A percentile compares a stretch with the other conserved stretches of the same genome.
These are phyloP conservation scores for Porites lutea DNA, from an alignment of 64 coral and sea anemone genomes.

Conservation along the genomic window DNA sequence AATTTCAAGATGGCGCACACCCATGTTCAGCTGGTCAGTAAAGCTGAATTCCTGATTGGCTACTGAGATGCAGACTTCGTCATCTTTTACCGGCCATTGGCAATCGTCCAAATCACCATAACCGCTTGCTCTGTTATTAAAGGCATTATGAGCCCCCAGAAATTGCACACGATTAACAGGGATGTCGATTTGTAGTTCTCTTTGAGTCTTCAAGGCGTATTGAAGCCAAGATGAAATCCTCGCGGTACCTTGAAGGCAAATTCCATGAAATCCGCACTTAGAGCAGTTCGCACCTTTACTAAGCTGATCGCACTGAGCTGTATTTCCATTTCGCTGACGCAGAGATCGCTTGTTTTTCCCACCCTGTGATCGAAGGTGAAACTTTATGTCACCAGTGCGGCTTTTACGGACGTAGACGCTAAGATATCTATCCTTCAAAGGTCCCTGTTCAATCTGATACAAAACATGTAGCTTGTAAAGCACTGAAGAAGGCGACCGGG, in stretches of 20 bases:
- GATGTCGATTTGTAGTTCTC: slow-evolving; percentile 52
- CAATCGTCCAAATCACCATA: slow-evolving; percentile 65
- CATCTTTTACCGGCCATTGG: slow-evolving; percentile 53
- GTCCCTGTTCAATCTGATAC: background rate
- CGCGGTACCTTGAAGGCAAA: slow-evolving; percentile 56
- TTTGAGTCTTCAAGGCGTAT: slow-evolving; percentile 71
- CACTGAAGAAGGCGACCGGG: background rate
- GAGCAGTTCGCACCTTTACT: slow-evolving; percentile 67
- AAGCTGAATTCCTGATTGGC: slow-evolving; percentile 89
- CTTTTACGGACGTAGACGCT: background rate
- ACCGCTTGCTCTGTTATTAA: slow-evolving; percentile 66
- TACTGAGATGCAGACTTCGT: slow-evolving; percentile 59
- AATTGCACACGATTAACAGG: slow-evolving; percentile 63
- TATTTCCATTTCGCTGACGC: background rate
- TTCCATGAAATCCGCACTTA: slow-evolving; percentile 65
- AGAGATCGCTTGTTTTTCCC: slow-evolving; percentile 38
- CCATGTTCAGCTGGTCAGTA: slow-evolving; percentile 73
- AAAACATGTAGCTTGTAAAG: slow-evolving; percentile 7
- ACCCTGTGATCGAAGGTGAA: background rate
- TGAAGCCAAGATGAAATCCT: slow-evolving; percentile 59
- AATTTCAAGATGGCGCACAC: slow-evolving; percentile 69
- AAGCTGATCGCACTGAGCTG: slow-evolving; percentile 27
- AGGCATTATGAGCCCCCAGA: slow-evolving; percentile 67
- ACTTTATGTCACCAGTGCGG: background rate
- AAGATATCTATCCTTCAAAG: background rate